Evolutionary conservation across 2,113 vertebrate genomes (phyloP).

Genomic region (Tinamus guttatus): DNA sequence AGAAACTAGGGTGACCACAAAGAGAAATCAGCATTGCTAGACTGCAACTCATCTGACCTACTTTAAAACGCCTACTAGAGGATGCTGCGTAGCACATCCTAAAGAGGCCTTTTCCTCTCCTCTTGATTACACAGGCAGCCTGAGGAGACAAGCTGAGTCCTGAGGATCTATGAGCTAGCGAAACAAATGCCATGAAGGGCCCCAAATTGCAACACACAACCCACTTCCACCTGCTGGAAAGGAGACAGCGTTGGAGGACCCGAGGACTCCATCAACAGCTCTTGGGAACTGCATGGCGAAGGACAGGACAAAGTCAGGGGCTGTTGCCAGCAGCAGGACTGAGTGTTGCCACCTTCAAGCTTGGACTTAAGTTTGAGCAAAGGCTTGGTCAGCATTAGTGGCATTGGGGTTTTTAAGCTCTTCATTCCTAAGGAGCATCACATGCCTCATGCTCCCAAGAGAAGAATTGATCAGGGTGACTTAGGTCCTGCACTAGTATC

Average conservation of each 20-base stretch:
- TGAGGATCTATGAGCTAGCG: not conserved
- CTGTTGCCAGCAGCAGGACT: not conserved
- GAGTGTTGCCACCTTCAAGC: not conserved
- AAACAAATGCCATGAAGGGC: not conserved
- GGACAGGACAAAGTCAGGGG: not conserved
- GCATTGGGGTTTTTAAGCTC: not conserved
- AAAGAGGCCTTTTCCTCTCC: not conserved
- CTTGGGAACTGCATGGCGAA: not conserved
- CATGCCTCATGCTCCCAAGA: not conserved
- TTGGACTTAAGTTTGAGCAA: not conserved
- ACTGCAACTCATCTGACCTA: not conserved
- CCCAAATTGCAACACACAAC: not conserved
- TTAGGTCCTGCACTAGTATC: accelerated
- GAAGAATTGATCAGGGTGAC: not conserved
- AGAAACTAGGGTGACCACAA: not conserved
- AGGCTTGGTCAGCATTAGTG: not conserved
- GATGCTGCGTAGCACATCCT: not conserved
- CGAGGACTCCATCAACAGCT: not conserved
- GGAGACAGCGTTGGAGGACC: not conserved
- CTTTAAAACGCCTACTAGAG: not conserved
- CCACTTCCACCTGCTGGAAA: accelerated
- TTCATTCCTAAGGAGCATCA: not conserved
- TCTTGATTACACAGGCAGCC: not conserved
- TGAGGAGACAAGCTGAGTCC: not conserved
- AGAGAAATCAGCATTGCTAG: not conserved